Base-by-base conservation (phyloP, 2,113 vertebrate species). In the Ellobius talpinus region DNA sequence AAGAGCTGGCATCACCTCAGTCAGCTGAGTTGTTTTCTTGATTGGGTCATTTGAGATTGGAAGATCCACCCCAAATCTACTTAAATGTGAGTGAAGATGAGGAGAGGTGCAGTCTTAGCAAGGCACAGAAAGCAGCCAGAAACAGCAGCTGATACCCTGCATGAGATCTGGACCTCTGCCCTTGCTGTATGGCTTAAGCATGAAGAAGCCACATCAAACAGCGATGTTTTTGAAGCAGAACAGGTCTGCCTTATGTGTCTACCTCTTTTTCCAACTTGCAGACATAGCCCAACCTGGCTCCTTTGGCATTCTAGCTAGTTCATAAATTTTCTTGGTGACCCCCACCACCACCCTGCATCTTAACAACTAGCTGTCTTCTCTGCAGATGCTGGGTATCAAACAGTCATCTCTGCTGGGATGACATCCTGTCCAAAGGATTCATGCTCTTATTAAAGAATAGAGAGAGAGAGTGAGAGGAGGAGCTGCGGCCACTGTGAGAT, bases 221-320 rank as follows among this genome's bases (percentile, higher is more conserved):
- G 23, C 21, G n/a, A 52, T 39, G 17, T 0, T 74, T 33, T 29
- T 58, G 47, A 73, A 90, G 84, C 31, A 72, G 65, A 77, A 39
- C 17, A 0, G 0, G 63, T 0, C 39, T 33, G 33, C 47, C 39
- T 42, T 3, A 1, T 39, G 42, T 79, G 36, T 61, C 90, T 86
- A 16, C 42, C 24, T 63, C 55, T 19, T 50, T 72, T 61, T 94
- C 70, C 45, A 63, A 3, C 31, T 74, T 45, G 9, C 21, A 61
- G 82, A 47, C 16, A 13, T 3, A 23, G 13, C 29, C 42, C 74
- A 42, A 5, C 14, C 58, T 93, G 31, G 8, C 42, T 82, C 31
- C 4, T 39, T 24, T 47, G 76, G 72, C 52, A 93, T 96, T 85
- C 81, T 93, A 36, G 4, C 13, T 90, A 42, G 17, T 91, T 87